Base-by-base conservation (phyloP, 2,797 vertebrate genomes). In the Odontamblyopus rebecca region DNA sequence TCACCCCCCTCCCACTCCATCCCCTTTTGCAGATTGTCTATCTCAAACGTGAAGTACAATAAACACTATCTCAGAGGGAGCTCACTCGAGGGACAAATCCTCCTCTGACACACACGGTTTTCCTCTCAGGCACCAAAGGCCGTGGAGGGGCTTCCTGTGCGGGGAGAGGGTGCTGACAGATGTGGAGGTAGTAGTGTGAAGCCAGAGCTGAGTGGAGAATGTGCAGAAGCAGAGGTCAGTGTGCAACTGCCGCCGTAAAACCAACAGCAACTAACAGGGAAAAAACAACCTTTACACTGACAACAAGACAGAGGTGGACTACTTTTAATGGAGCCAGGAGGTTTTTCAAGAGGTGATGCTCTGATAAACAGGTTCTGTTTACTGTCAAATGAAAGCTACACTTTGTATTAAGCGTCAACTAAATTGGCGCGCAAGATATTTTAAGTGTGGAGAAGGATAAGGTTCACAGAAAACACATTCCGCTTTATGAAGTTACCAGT, bases 131-230 rank as follows among this genome's bases (percentile, higher is more conserved):
- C 71, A 77, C 38, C 70, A 57, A 67, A 65, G 69, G 61, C 72
- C 61, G 81, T 82, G 80, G 72, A 82, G 76, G 80, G 44, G 69
- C 75, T 89, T 91, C 88, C 89, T 87, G 83, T 75, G 82, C 61
- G 70, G 53, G 70, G 80, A 85, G 80, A 82, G 77, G 74, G 65
- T 73, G 90, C 69, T 88, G 92, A 92, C 87, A 91, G 90, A 90
- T 79, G 79, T 79, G 82, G 81, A 88, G 82, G 84, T 38, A 79
- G 76, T 19, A 29, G 87, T 69, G 82, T 80, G 79, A 85, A 82
- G 81, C 70, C 81, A 74, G 75, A 68, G 65, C 18, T 62, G 30
- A 80, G 75, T 1, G 32, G 41, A 71, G 70, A 78, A 63, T 27
- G 19, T 38, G 71, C n/a, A 2, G 9, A 59, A 15, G 30, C 38